These are phyloP conservation scores for Apostichopus leukothele DNA, from an alignment of 53 echinoderm and acorn worm species.

Conservation along the genomic window DNA sequence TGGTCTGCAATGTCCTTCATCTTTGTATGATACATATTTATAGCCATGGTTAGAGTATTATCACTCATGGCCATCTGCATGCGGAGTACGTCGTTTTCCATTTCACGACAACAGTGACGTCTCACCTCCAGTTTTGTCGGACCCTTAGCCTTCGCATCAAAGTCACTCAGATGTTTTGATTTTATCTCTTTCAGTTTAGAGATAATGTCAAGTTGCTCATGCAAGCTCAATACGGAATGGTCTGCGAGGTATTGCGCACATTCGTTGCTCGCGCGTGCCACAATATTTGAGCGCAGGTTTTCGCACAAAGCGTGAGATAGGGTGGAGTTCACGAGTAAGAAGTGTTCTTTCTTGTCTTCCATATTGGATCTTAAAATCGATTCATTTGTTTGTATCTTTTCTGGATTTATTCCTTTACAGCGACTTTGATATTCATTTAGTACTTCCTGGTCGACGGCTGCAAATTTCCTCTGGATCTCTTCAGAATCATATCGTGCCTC, in stretches of 20 bases:
- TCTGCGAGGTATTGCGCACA: not conserved
- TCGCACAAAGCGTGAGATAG: not conserved
- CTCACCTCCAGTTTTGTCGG: not conserved
- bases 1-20: not conserved
- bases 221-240: not conserved
- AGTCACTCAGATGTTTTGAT: not conserved
- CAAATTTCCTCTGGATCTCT: not conserved
- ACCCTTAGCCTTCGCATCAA: not conserved
- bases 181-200: not conserved
- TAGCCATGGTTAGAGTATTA: not conserved
- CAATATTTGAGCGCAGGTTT: not conserved
- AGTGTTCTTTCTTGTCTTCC: conserved; percentile 10
- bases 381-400: not conserved
- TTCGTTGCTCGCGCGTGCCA: not conserved
- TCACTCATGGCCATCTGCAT: not conserved
- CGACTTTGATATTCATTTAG: not conserved
- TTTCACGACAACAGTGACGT: not conserved
- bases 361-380: not conserved
- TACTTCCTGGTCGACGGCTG: not conserved
- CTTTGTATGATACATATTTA: not conserved
- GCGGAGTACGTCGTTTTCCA: not conserved
- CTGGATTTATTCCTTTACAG: conserved; percentile 4
- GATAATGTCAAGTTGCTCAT: not conserved
- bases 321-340: not conserved
- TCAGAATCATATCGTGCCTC: not conserved